Evolutionary conservation across 2,888 invertebrate species (phyloP).

Genomic region (Cerceris rybyensis): DNA sequence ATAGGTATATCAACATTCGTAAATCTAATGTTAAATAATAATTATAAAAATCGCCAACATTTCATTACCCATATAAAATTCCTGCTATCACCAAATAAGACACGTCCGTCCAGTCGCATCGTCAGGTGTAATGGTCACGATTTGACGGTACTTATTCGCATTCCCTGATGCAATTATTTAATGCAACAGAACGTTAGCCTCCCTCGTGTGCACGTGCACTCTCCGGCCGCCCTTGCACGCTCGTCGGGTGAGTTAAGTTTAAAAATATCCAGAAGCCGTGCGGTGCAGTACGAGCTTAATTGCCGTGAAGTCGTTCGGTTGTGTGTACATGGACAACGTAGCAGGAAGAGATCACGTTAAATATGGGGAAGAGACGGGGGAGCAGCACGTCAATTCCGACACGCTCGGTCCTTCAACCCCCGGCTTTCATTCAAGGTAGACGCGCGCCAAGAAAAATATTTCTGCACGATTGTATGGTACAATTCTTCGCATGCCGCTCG

Average conservation of each 20-base stretch:
- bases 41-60: no score
- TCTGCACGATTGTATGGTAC: no score
- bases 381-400: conserved; percentile 23
- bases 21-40: no score
- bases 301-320: conserved; percentile 60
- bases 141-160: neutral
- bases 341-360: conserved; percentile 44
- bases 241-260: conserved; percentile 34
- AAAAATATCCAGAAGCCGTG: conserved; percentile 63
- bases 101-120: neutral
- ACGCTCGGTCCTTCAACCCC: neutral
- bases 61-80: no score
- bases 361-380: conserved; percentile 24
- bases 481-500: neutral
- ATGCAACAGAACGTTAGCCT: conserved; percentile 36
- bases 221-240: conserved; percentile 27
- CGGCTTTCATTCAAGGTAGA: neutral
- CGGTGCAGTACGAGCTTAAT: conserved; percentile 52
- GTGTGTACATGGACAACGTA: conserved; percentile 33
- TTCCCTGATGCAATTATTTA: conserved; percentile 33
- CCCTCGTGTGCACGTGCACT: conserved; percentile 39
- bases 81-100: no score
- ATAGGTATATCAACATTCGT: no score
- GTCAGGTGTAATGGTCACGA: neutral
- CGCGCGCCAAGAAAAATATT: neutral